These are phyloP conservation scores for Scomberomorus guttatus DNA, from an alignment of 2,797 vertebrate species.

Conservation along the genomic window DNA sequence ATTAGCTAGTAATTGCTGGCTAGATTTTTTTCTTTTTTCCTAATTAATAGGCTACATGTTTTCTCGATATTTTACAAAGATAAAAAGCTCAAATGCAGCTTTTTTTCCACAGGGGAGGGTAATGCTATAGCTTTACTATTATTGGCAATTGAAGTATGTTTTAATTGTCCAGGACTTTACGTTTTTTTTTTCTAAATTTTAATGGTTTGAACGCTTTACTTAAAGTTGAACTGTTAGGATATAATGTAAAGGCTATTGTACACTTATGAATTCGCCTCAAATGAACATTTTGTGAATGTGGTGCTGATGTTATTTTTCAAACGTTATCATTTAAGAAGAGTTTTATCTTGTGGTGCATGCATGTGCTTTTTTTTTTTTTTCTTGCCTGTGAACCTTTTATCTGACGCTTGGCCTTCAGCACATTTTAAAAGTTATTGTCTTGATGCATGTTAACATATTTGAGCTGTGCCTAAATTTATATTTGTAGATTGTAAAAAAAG, in stretches of 20 bases:
- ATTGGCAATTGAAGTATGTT: not conserved
- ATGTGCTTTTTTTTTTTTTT: not conserved
- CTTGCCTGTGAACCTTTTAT: constrained; percentile 21
- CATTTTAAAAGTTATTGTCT: not conserved
- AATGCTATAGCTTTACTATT: too few species aligned
- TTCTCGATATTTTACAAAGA: not conserved
- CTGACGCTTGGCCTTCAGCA: constrained; percentile 30
- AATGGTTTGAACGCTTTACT: constrained; percentile 6
- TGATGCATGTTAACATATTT: not conserved
- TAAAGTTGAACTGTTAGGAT: not conserved
- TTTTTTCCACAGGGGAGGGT: not conserved
- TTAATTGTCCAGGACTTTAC: not conserved
- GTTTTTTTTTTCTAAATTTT: not conserved
- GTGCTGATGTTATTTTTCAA: not conserved
- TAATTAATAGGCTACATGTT: not conserved
- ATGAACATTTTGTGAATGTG: not conserved
- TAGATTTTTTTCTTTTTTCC: not conserved
- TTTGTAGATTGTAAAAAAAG: not conserved
- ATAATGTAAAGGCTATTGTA: not conserved
- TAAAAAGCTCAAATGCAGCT: not conserved
- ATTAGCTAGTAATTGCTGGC: not conserved
- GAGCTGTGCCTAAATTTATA: not conserved
- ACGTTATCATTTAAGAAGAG: constrained; percentile 4
- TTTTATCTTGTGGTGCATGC: constrained; percentile 20
- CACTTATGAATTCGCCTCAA: not conserved